These are phyloP conservation scores for Hylaeus anthracinus DNA, from an alignment of 1,140 invertebrate species.

Conservation along the genomic window DNA sequence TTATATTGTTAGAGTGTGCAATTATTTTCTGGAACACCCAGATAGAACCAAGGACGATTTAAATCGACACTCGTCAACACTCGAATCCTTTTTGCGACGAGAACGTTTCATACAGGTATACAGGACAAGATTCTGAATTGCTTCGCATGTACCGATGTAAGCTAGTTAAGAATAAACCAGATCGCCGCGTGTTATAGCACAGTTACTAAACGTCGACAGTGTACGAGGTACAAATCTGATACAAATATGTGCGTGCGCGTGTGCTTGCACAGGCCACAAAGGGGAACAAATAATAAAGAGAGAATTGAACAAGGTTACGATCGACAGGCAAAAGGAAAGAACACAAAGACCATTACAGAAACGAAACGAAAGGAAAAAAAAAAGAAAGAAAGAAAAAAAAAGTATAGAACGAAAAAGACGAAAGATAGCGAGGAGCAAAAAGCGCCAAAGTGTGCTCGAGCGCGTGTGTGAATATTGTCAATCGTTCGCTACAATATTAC, in stretches of 20 bases:
- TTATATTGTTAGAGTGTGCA: no score
- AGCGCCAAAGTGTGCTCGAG: not conserved
- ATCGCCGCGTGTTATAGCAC: conserved; percentile 13
- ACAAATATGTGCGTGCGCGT: not conserved
- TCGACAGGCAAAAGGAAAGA: not conserved
- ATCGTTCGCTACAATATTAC: not conserved
- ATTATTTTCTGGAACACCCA: no score
- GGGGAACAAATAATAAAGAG: not conserved
- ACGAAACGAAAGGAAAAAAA: not conserved
- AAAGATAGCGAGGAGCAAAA: not conserved
- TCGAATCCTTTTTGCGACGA: no score
- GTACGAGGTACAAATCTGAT: conserved; percentile 18
- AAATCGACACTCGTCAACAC: no score
- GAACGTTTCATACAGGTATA: conserved; percentile 42
- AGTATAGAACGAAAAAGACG: not conserved
- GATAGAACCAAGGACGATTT: no score
- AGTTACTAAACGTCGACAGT: conserved; percentile 21
- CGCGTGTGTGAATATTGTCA: not conserved
- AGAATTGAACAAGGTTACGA: not conserved
- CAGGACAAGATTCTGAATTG: conserved; percentile 3
- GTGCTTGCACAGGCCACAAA: not conserved
- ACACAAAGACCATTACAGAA: not conserved
- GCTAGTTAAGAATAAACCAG: not conserved
- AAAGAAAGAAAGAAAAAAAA: not conserved
- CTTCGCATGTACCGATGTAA: not conserved